phyloP scores from a whole-genome alignment of 2,797 vertebrate species.

The Eidolon dupreanum region DNA sequence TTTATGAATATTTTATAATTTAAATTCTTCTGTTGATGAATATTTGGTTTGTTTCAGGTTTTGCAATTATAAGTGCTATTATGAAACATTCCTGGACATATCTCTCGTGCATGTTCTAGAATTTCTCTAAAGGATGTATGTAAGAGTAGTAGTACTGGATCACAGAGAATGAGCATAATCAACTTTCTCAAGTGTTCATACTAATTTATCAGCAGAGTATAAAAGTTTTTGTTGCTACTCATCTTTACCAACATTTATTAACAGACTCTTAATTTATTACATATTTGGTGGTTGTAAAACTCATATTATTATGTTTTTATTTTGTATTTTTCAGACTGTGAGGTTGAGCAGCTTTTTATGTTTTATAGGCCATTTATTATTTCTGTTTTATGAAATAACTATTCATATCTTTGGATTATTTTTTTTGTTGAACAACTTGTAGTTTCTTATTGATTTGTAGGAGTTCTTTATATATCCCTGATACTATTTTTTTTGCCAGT shows the following conservation, averaged over 20 bases:
- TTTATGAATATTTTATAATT: background rate
- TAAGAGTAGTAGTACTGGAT: background rate
- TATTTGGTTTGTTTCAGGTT: slow-evolving; percentile 8
- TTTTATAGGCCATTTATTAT: background rate
- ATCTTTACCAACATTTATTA: slow-evolving; percentile 35
- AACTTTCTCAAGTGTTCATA: background rate
- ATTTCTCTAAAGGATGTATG: background rate
- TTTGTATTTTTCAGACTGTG: slow-evolving; percentile 41
- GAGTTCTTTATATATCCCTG: background rate
- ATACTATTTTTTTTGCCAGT: slow-evolving; percentile 1
- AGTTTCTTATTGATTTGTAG: slow-evolving; percentile 4
- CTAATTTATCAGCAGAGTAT: background rate
- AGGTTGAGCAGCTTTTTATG: background rate
- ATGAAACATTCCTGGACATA: background rate
- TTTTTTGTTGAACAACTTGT: background rate
- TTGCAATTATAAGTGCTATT: background rate
- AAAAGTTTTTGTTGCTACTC: background rate
- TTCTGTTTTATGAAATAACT: background rate
- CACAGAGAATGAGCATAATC: background rate
- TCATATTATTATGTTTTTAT: background rate
- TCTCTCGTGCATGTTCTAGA: background rate
- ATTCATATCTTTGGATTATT: background rate
- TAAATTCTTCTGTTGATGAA: slow-evolving; percentile 6
- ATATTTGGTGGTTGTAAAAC: slow-evolving; percentile 15
- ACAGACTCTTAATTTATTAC: background rate